phyloP scores from a whole-genome alignment of 2,113 vertebrate species.

The Rallus limicola region DNA sequence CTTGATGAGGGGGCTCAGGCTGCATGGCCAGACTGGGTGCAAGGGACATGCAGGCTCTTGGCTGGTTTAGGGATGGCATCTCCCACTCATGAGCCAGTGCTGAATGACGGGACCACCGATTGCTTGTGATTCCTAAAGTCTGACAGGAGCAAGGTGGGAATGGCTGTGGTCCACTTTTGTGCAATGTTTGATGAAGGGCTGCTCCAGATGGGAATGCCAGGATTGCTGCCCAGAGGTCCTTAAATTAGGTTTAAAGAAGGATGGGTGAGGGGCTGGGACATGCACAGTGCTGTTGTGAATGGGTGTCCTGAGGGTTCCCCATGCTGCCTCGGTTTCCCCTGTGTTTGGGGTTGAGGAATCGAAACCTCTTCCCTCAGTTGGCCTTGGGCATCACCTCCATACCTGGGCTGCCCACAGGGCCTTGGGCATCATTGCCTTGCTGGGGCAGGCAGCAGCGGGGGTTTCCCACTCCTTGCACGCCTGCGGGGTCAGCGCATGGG shows the following conservation, averaged over 20 bases:
- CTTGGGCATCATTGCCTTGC: fast-evolving
- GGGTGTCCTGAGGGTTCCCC: fast-evolving
- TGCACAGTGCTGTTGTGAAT: fast-evolving
- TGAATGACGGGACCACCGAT: not conserved
- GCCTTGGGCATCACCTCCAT: fast-evolving
- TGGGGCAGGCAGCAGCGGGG: no score
- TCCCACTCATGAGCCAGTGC: not conserved
- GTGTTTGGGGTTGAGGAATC: fast-evolving
- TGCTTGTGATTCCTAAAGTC: not conserved
- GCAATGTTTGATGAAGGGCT: not conserved
- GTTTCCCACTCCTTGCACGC: not conserved
- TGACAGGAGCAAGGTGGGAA: not conserved
- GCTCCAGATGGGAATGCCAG: not conserved
- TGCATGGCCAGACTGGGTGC: fast-evolving
- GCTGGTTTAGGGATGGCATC: fast-evolving
- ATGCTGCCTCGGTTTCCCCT: not conserved
- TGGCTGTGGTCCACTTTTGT: not conserved
- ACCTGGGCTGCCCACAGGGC: no score
- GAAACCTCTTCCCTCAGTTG: not conserved
- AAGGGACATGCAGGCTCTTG: fast-evolving
- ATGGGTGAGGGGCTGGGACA: not conserved
- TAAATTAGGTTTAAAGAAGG: not conserved
- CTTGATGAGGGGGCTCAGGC: fast-evolving
- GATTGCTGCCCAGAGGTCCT: not conserved
- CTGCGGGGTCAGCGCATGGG: no score